Base-by-base conservation (phyloP, 2,113 vertebrate genomes). In the Hemicordylus capensis region DNA sequence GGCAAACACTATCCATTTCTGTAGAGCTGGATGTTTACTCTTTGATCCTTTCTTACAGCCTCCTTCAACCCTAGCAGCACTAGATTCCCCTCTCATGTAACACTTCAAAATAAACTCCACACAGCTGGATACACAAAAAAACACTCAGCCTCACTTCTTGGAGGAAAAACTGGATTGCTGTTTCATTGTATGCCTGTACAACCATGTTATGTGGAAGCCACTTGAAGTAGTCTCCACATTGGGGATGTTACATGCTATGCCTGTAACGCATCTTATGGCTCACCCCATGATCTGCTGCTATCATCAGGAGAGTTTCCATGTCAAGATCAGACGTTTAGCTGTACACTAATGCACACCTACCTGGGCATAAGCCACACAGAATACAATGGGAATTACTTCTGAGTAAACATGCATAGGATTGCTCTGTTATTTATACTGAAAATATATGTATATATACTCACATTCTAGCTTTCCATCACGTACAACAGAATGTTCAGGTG, bases 1-100 rank as follows among this genome's bases (percentile, higher is more conserved):
- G 24, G 15, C n/a, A 7, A 17, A 5, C 6, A 59, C 6, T 24
- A 39, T 77, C 56, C 4, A 12, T 59, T 59, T 28, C 37, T 15
- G 54, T 15, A 6, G 24, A 77, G 37, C 4, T 59, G 10, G 12
- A 42, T 77, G 34, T n/a, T 14, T 20, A 76, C 20, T 3, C 63
- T 89, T 84, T 89, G 78, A 84, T 87, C 75, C 59, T 73, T 31
- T 77, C 83, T 78, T 81, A 86, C 44, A 58, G 2, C 4, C 48
- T 74, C 39, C 73, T 81, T 70, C 42, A 59, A 0, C 15, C 80
- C 87, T 83, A 73, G 44, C 63, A 88, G 82, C 79, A 72, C 12
- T 51, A 58, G n/a, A 17, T 84, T 89, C 73, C 77, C 76, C 76
- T 83, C 76, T 28, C 64, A 80, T 42, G n/a, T 15, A 3, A 14